These are phyloP conservation scores for Felis catus DNA, from an alignment of 2,113 vertebrate species.

Conservation along the genomic window F.catus_Fca126_mat1.0 CM031415.1:189362001-189362500, in stretches of 20 bases:
- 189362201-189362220: not conserved
- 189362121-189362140: not conserved
- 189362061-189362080: not conserved
- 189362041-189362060: rapidly evolving
- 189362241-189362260: not conserved
- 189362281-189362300: not conserved
- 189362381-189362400: not conserved
- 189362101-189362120: not conserved
- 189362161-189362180: not conserved
- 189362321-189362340: not conserved
- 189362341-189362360: not conserved
- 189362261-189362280: not conserved
- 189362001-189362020: not conserved
- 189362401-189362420: not conserved
- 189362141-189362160: not conserved
- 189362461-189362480: not conserved
- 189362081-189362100: not conserved
- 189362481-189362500: not conserved
- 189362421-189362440: not conserved
- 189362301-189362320: not conserved
- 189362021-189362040: too few species aligned
- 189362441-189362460: not conserved
- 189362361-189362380: not conserved
- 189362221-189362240: not conserved
- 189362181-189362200: not conserved